Evolutionary conservation across 2,888 invertebrate species (phyloP).

Genomic region (Lasioglossum pauxillum): DNA sequence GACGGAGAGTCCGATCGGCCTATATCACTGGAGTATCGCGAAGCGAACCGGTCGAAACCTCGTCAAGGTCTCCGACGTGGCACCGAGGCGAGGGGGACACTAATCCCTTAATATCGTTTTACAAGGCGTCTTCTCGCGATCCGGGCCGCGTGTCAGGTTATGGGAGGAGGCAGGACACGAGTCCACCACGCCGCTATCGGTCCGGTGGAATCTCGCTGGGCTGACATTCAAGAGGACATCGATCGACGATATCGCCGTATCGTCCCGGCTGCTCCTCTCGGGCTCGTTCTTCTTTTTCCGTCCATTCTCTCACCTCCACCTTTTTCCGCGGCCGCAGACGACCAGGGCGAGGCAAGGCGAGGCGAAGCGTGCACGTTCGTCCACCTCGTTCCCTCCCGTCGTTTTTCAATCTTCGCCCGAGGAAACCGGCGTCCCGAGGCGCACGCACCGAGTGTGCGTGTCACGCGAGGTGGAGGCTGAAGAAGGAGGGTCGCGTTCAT

Average conservation of each 20-base stretch:
- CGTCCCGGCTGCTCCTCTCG: slow-evolving; percentile 14
- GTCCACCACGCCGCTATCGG: slow-evolving; percentile 67
- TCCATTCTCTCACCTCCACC: slow-evolving; percentile 40
- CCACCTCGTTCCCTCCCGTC: slow-evolving; percentile 21
- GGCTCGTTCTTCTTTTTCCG: slow-evolving; percentile 29
- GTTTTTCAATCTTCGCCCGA: slow-evolving; percentile 65
- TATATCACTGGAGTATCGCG: slow-evolving; percentile 35
- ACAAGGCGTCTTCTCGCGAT: slow-evolving; percentile 71
- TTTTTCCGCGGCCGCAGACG: not conserved
- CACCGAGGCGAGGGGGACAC: slow-evolving; percentile 58
- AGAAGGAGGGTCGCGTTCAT: slow-evolving; percentile 63
- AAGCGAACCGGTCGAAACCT: slow-evolving; percentile 64
- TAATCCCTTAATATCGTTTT: slow-evolving; percentile 78
- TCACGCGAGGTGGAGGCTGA: slow-evolving; percentile 64
- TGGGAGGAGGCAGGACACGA: slow-evolving; percentile 71
- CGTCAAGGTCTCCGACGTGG: slow-evolving; percentile 49
- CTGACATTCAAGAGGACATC: slow-evolving; percentile 66
- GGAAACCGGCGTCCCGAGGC: slow-evolving; percentile 51
- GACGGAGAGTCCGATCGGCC: slow-evolving; percentile 9
- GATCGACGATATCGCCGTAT: slow-evolving; percentile 66
- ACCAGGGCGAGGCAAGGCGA: not conserved
- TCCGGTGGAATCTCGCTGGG: slow-evolving; percentile 61
- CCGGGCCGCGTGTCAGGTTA: slow-evolving; percentile 69
- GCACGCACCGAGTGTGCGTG: slow-evolving; percentile 64
- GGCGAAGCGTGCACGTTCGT: slow-evolving; percentile 8